Conservation (phyloP, 2,113 vertebrate species). For the Corythornis vintsioides region DNA sequence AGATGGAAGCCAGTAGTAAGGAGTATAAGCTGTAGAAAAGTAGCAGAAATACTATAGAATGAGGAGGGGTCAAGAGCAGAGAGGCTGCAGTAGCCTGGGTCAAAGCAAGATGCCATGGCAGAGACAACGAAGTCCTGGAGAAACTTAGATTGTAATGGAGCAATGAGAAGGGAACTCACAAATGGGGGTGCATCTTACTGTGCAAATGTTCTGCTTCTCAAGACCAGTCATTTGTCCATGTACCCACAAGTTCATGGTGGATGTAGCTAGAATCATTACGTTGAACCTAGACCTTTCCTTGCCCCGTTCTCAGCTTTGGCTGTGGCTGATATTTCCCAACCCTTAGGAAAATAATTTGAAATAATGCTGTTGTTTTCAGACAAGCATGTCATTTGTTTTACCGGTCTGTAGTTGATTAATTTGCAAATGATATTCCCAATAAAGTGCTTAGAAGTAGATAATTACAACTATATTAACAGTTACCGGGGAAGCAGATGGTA, state of each 20-base stretch:
- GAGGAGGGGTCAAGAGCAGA: not conserved
- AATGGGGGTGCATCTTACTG: not conserved
- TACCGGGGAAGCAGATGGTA: constrained; percentile 96
- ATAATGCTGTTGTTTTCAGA: constrained; percentile 79
- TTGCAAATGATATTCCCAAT: constrained; percentile 96
- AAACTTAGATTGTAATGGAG: not conserved
- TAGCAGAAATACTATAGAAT: not conserved
- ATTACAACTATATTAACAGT: constrained; percentile 99
- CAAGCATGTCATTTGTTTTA: constrained; percentile 85
- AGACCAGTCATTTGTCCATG: not conserved
- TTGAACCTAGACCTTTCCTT: not conserved
- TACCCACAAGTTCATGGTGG: not conserved
- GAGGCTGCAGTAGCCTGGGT: not conserved
- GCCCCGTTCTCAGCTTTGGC: constrained; percentile 12
- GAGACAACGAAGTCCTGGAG: not conserved
- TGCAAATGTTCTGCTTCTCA: not conserved
- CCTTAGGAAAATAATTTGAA: constrained; percentile 75
- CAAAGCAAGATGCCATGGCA: not conserved
- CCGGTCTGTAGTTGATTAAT: constrained; percentile 93
- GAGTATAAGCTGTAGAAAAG: not conserved
- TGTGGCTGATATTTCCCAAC: constrained; percentile 43
- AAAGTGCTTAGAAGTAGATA: constrained; percentile 98
- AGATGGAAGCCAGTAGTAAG: not conserved
- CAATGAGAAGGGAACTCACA: not conserved
- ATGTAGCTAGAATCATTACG: not conserved